phyloP scores from a whole-genome alignment of 2,888 invertebrate genomes.

The Xiphydria camelus region DNA sequence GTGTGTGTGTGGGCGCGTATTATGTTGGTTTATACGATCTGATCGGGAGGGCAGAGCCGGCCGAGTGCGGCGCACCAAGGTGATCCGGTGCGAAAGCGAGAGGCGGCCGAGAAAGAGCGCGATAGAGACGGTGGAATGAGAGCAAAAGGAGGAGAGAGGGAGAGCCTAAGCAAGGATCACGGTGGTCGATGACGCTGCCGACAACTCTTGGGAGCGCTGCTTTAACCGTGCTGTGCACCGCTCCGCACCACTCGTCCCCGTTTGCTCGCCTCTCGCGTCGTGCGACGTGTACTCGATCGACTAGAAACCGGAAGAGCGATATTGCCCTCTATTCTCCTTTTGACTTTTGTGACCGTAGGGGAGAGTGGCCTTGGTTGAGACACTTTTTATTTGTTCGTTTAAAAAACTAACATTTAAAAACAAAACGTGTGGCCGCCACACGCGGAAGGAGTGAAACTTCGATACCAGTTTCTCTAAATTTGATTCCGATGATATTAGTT shows the following conservation, averaged over 20 bases:
- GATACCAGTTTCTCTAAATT: no score
- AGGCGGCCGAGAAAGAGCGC: constrained; percentile 10
- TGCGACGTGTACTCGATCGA: not conserved
- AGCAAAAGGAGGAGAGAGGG: constrained; percentile 11
- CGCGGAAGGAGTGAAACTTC: no score
- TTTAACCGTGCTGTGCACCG: constrained; percentile 9
- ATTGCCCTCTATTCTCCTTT: no score
- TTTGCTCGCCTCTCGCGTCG: no score
- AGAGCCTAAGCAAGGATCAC: constrained; percentile 9
- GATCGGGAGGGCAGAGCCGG: constrained; percentile 10
- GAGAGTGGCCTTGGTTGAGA: no score
- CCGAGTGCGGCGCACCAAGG: constrained; percentile 30
- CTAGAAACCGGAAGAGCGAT: constrained; percentile 3
- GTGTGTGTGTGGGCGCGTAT: constrained; percentile 1
- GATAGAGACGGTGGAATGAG: constrained; percentile 15
- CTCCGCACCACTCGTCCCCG: no score
- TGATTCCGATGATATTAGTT: no score
- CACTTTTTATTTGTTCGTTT: no score
- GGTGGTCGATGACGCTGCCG: constrained; percentile 21
- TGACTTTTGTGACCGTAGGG: no score
- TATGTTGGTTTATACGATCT: constrained; percentile 13
- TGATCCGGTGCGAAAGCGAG: constrained; percentile 42
- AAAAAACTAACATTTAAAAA: no score
- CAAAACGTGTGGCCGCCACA: no score
- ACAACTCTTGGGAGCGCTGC: constrained; percentile 13